Evolutionary conservation across 2,797 vertebrate species (phyloP).

Genomic region (Trachops cirrhosus): DNA sequence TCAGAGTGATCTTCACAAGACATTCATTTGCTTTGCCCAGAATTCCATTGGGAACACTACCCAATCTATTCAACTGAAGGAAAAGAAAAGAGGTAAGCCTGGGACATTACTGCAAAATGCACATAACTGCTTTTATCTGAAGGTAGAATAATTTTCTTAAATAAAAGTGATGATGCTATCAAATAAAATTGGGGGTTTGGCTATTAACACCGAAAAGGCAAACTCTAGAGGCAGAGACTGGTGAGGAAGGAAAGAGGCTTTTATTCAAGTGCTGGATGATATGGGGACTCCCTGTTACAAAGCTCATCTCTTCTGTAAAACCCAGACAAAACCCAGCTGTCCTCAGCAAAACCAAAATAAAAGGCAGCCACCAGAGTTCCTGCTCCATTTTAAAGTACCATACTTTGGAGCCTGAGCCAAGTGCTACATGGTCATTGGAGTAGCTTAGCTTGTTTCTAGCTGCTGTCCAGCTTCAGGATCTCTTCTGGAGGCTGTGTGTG

Average conservation of each 20-base stretch:
- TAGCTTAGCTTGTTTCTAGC: not conserved
- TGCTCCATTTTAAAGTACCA: not conserved
- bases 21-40: conserved; percentile 86
- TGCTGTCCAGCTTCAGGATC: not conserved
- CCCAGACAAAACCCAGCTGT: not conserved
- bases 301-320: not conserved
- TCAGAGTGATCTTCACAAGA: conserved; percentile 80
- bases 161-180: not conserved
- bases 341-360: not conserved
- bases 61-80: conserved; percentile 81
- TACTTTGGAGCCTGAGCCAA: not conserved
- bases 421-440: not conserved
- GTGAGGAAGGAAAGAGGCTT: not conserved
- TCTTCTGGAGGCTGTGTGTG: not conserved
- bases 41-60: conserved; percentile 84
- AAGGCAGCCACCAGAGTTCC: not conserved
- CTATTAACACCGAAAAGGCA: not conserved
- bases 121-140: fast-evolving
- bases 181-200: not conserved
- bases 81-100: conserved; percentile 84
- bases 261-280: not conserved
- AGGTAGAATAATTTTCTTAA: not conserved
- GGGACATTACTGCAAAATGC: fast-evolving
- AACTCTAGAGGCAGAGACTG: not conserved
- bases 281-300: not conserved